Percentiles rank a stretch among this genome's conserved stretches.
Evolutionary conservation across 1,140 invertebrate genomes (phyloP).

Genomic region (Drosophila orosa): DNA sequence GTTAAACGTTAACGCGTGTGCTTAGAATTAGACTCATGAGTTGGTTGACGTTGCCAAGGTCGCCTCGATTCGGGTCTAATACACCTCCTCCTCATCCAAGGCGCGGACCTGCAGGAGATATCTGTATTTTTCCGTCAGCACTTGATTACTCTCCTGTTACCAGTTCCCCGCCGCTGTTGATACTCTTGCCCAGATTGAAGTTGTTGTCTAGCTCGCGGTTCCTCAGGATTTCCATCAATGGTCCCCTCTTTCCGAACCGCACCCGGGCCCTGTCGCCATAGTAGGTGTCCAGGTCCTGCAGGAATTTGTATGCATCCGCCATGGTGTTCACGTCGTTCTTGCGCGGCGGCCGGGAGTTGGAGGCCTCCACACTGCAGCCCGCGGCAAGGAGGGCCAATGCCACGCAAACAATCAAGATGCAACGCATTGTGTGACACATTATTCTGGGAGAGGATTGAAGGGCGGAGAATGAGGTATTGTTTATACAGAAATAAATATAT

Average conservation of each 20-base stretch:
- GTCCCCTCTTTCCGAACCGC: conserved; percentile 64
- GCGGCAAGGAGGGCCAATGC: conserved; percentile 58
- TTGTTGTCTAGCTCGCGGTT: conserved; percentile 56
- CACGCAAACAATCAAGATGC: conserved; percentile 60
- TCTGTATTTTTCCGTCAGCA: conserved; percentile 3
- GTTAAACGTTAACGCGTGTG: conserved; percentile 25
- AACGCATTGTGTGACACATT: conserved; percentile 70
- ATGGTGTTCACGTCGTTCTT: conserved; percentile 80
- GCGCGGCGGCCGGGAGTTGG: conserved; percentile 71
- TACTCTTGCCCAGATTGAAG: conserved; percentile 32
- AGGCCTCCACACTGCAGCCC: conserved; percentile 59
- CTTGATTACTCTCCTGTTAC: conserved; percentile 26
- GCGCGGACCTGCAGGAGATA: conserved; percentile 39
- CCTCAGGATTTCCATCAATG: conserved; percentile 55
- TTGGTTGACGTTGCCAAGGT: conserved; percentile 40
- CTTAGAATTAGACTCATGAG: conserved; percentile 42
- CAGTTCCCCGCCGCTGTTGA: conserved; percentile 54
- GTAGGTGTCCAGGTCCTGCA: conserved; percentile 80
- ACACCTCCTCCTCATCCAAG: conserved; percentile 57
- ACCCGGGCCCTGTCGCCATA: conserved; percentile 79
- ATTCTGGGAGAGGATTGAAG: background rate
- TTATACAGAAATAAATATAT: background rate
- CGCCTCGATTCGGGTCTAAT: conserved; percentile 23
- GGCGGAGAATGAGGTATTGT: too few relatives aligned
- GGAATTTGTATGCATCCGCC: conserved; percentile 80